Evolutionary conservation across 2,888 invertebrate genomes (phyloP), one percentile per base, ranked within the genome.

Genomic region (Augiades crinisus): DNA sequence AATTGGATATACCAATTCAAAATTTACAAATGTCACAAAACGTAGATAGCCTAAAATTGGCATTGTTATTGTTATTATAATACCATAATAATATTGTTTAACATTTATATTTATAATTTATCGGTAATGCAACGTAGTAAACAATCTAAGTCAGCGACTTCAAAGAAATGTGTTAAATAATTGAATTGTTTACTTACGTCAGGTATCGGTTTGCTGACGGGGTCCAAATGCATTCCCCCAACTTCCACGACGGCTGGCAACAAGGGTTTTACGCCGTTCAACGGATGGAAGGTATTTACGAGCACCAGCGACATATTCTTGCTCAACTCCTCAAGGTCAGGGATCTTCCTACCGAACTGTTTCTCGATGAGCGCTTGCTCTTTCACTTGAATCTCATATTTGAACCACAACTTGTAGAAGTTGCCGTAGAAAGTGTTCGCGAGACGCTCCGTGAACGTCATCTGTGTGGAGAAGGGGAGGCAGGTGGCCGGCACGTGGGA

Each of bases 231-330:
- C 72, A 93, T 85, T 0, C 93, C 93, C 5, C 92, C 93, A 7
- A 93, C 88, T 78, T 93, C 94, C 6, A 94, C 78, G 0, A 93
- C 72, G 13, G 91, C 92, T 0, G 92, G 91, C 0, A 91, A 64
- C 2, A 81, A 62, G 0, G 94, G 93, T 13, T 87, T 83, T 1
- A 90, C 86, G 0, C 92, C 92, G 51, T 91, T 90, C 31, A 93
- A 63, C 1, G 91, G 88, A 56, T 91, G 92, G 64, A 93, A 93
- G 4, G 91, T 91, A 63, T 94, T 94, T 3, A 91, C 76, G 27
- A 94, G 64, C 56, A 93, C 65, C 43, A 93, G 64, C 0, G 90
- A 89, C 0, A 90, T 79, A 46, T 92, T 91, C 36, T 75, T 85
- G 0, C 81, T 89, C 24, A 93, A 75, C 0, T 90, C 89, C 3